phyloP scores from a whole-genome alignment of 2,888 invertebrate species.

The Agapostemon virescens region DNA sequence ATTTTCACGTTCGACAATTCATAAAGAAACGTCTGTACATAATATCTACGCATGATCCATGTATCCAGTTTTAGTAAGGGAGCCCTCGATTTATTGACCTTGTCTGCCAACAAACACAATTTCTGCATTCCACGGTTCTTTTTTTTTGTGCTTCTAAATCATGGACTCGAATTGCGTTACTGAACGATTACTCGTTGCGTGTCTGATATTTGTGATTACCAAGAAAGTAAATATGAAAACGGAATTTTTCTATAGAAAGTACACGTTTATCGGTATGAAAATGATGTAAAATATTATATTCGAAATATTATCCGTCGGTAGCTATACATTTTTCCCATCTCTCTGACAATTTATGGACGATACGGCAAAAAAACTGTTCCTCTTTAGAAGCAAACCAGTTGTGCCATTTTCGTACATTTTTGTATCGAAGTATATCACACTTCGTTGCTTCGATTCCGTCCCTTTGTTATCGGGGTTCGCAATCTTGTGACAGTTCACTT shows the following conservation, averaged over 20 bases:
- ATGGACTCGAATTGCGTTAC: not conserved
- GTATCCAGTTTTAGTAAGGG: not conserved
- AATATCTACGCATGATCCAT: not conserved
- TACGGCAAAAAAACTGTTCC: too few relatives aligned
- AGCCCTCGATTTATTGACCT: not conserved
- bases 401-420: too few relatives aligned
- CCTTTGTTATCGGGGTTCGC: not conserved
- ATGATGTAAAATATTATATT: too few relatives aligned
- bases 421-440: too few relatives aligned
- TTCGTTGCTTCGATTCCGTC: not conserved
- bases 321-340: too few relatives aligned
- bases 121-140: not conserved
- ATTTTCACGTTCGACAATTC: constrained; percentile 38
- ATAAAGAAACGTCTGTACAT: constrained; percentile 6
- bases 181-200: not conserved
- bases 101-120: not conserved
- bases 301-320: too few relatives aligned
- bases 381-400: too few relatives aligned
- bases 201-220: too few relatives aligned
- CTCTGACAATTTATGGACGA: too few relatives aligned
- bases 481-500: not conserved
- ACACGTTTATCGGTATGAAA: too few relatives aligned
- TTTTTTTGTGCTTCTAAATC: not conserved
- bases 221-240: too few relatives aligned
- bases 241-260: too few relatives aligned